Evolutionary conservation across 2,888 invertebrate species (phyloP).

Genomic region (Busseola fusca): DNA sequence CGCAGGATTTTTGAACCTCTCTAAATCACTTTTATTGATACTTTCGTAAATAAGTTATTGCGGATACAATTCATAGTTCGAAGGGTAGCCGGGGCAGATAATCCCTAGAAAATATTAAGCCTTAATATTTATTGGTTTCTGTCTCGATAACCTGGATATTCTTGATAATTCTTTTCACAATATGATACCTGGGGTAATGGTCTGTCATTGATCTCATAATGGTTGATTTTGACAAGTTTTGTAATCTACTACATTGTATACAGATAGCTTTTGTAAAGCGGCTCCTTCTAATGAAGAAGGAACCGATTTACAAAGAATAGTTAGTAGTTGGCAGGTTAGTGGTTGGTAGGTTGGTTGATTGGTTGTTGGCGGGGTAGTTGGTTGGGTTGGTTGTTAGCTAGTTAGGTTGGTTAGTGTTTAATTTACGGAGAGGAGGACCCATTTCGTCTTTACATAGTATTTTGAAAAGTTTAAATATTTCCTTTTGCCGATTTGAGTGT

Average conservation of each 20-base stretch:
- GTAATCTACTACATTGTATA: too few species aligned
- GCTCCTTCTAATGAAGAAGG: too few species aligned
- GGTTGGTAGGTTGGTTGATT: too few species aligned
- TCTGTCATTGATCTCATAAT: too few species aligned
- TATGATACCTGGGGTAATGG: too few species aligned
- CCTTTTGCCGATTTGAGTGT: neutral
- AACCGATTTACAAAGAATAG: too few species aligned
- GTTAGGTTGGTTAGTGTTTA: too few species aligned
- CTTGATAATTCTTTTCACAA: slow-evolving; percentile 11
- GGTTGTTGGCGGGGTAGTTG: too few species aligned
- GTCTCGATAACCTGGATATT: slow-evolving; percentile 19
- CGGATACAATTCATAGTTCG: slow-evolving; percentile 55
- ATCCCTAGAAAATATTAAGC: slow-evolving; percentile 48
- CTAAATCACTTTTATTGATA: slow-evolving; percentile 62
- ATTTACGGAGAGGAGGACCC: neutral
- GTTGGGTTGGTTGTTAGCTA: too few species aligned
- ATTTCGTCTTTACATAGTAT: neutral
- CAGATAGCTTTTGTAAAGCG: neutral
- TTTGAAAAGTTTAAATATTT: neutral
- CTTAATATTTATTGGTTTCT: slow-evolving; percentile 46
- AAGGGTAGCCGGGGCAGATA: slow-evolving; percentile 37
- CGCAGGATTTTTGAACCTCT: slow-evolving; percentile 33
- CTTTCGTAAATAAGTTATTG: slow-evolving; percentile 62
- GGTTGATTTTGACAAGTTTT: too few species aligned
- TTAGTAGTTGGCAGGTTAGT: too few species aligned